phyloP scores from a whole-genome alignment of 2,113 vertebrate species.

The Sitta europaea region DNA sequence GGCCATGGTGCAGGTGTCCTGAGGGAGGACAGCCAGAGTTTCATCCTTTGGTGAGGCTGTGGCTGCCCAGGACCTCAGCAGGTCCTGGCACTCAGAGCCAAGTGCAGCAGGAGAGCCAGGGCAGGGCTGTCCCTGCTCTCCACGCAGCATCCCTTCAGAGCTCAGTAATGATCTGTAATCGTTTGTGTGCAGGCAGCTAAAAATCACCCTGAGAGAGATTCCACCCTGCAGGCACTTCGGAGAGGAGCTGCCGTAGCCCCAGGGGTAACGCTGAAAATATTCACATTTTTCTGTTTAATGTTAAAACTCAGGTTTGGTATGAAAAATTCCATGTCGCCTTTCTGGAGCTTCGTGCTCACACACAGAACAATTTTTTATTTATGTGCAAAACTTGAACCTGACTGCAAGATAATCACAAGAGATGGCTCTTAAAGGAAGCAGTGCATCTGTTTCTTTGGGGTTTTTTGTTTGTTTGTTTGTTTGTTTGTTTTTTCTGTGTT shows the following conservation, averaged over 20 bases:
- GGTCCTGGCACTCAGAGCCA: neutral
- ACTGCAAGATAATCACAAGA: neutral
- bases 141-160: neutral
- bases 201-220: constrained; percentile 24
- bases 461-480: neutral
- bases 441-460: neutral
- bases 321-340: neutral
- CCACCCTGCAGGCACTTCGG: neutral
- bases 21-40: fast-evolving
- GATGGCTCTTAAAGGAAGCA: neutral
- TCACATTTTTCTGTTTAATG: neutral
- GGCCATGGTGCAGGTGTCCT: neutral
- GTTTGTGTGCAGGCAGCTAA: constrained; percentile 23
- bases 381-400: neutral
- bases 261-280: fast-evolving
- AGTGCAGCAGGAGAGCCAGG: neutral
- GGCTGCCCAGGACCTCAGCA: neutral
- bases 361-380: neutral
- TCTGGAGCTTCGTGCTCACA: neutral
- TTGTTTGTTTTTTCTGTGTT: neutral
- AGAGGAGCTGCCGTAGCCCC: neutral
- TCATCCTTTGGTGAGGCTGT: neutral
- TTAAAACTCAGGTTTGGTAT: neutral
- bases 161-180: constrained; percentile 25
- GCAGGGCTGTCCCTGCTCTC: neutral